Evolutionary conservation across 1,140 invertebrate genomes (phyloP).

Genomic region (Melanaphis sacchari): DNA sequence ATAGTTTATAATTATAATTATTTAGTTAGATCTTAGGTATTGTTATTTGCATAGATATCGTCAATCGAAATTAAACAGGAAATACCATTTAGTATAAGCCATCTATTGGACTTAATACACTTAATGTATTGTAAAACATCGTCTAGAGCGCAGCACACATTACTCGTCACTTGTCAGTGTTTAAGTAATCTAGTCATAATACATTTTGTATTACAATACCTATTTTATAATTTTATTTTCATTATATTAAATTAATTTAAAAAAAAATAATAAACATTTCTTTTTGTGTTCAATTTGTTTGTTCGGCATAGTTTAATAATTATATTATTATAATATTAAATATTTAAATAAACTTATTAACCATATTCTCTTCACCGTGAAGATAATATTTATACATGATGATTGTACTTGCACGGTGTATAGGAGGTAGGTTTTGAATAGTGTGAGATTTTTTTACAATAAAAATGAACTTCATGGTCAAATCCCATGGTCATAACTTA

Average conservation of each 20-base stretch:
- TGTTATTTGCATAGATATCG: neutral
- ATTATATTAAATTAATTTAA: neutral
- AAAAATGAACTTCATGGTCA: neutral
- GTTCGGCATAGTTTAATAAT: neutral
- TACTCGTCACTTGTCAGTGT: neutral
- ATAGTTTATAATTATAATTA: neutral
- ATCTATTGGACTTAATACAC: neutral
- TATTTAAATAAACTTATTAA: neutral
- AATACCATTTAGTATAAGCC: neutral
- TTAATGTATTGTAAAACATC: neutral
- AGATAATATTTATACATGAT: neutral
- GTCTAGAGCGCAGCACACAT: slow-evolving; percentile 18
- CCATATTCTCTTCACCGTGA: neutral
- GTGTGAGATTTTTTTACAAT: neutral
- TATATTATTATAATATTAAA: neutral
- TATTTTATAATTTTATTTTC: neutral
- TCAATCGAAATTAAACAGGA: no score
- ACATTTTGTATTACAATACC: neutral
- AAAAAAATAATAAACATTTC: neutral
- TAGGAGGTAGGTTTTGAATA: neutral
- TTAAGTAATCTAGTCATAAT: neutral
- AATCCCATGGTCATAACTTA: neutral
- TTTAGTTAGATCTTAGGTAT: neutral
- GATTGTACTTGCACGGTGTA: neutral
- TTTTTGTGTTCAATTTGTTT: neutral